These are phyloP conservation scores for Hippoglossus hippoglossus DNA, from an alignment of 2,797 vertebrate genomes.

Conservation along the genomic window DNA sequence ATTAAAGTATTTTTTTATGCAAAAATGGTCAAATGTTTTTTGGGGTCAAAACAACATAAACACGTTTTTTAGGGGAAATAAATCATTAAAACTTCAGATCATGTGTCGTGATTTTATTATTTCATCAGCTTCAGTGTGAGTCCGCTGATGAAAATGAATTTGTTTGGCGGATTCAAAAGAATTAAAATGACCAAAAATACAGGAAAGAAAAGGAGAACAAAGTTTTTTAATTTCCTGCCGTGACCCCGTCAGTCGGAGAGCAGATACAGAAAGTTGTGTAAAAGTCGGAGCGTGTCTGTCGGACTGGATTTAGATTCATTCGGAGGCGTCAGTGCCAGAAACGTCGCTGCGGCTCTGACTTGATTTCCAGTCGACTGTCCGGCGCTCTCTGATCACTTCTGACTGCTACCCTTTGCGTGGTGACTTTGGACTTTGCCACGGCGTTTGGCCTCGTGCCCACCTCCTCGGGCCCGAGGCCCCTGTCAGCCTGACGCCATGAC, in stretches of 20 bases:
- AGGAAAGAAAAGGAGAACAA: too few species aligned
- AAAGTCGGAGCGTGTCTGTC: conserved; percentile 54
- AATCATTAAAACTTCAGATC: too few species aligned
- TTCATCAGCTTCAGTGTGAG: too few species aligned
- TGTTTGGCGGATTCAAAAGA: too few species aligned
- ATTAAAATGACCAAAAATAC: too few species aligned
- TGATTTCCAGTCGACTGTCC: conserved; percentile 67
- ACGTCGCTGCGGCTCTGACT: conserved; percentile 50
- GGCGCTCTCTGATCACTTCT: conserved; percentile 76
- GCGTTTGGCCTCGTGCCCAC: conserved; percentile 73
- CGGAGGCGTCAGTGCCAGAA: conserved; percentile 25
- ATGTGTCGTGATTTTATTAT: too few species aligned
- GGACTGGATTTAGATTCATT: conserved; percentile 28
- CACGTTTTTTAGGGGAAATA: too few species aligned
- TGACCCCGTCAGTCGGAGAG: conserved; percentile 14
- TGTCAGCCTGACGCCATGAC: conserved; percentile 70
- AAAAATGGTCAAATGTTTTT: too few species aligned
- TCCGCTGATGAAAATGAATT: too few species aligned
- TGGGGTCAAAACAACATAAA: too few species aligned
- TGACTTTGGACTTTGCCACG: conserved; percentile 55
- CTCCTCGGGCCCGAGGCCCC: conserved; percentile 59
- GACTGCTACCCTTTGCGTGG: conserved; percentile 81
- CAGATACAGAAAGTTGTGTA: conserved; percentile 24
- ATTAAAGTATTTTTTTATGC: too few species aligned
- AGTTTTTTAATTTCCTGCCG: not conserved